phyloP scores from a whole-genome alignment of 2,113 vertebrate species.

The Platichthys stellatus region DNA sequence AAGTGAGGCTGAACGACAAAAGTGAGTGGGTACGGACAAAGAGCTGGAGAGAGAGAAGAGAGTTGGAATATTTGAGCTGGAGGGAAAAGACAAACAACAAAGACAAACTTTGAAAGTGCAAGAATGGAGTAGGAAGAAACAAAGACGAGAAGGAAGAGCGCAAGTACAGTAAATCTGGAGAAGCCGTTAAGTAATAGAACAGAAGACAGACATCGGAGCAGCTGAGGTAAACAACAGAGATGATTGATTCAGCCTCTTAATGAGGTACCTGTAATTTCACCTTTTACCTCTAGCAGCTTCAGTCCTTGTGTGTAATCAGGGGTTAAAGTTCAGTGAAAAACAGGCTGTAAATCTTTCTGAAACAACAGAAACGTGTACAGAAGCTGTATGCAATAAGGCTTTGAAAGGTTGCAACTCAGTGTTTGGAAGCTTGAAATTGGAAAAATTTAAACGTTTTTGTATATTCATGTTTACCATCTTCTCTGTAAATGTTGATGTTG shows the following conservation, averaged over 20 bases:
- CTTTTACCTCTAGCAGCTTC: conserved; percentile 16
- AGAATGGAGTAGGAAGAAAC: conserved; percentile 21
- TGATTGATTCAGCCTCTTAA: neutral
- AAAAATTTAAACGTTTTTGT: too few species aligned
- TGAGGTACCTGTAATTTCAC: conserved; percentile 10
- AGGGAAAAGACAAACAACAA: conserved; percentile 40
- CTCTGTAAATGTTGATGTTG: too few species aligned
- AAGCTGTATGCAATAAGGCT: too few species aligned
- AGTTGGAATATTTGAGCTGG: conserved; percentile 22
- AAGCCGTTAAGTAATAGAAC: neutral
- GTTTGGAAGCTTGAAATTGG: too few species aligned
- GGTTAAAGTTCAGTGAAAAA: neutral
- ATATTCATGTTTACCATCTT: too few species aligned
- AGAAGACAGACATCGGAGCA: neutral
- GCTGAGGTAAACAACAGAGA: conserved; percentile 3
- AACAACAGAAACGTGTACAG: too few species aligned
- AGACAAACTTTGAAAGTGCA: conserved; percentile 12
- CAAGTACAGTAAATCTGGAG: neutral
- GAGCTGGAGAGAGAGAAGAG: conserved; percentile 7
- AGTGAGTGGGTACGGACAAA: conserved; percentile 32
- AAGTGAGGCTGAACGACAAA: conserved; percentile 26
- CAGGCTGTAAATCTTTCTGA: neutral
- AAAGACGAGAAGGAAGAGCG: conserved; percentile 1
- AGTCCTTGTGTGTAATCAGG: too few species aligned
- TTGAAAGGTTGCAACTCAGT: too few species aligned